Conservation (phyloP, 2,113 vertebrate genomes). For the Hippocampus abdominalis region DNA sequence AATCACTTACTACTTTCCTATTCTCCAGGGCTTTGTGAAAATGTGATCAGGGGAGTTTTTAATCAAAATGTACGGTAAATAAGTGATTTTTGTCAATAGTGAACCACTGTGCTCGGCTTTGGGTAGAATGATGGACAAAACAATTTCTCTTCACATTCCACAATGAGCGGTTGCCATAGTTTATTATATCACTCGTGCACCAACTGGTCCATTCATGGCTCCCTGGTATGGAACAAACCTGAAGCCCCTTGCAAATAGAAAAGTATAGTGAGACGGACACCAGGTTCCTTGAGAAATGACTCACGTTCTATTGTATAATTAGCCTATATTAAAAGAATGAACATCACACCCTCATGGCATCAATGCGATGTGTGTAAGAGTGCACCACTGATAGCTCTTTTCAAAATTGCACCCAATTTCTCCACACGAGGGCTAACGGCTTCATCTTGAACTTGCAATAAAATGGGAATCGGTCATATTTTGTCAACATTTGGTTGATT, state of each 20-base stretch:
- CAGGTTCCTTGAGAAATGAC: conserved; percentile 51
- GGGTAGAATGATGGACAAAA: too few relatives aligned
- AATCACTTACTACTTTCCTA: too few relatives aligned
- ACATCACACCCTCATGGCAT: conserved; percentile 65
- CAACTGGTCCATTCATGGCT: too few relatives aligned
- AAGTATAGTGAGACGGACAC: conserved; percentile 35
- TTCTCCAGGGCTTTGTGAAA: too few relatives aligned
- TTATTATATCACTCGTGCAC: too few relatives aligned
- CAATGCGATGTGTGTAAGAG: conserved; percentile 35
- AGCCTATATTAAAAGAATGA: conserved; percentile 63
- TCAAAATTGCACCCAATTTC: conserved; percentile 28
- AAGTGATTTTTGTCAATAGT: too few relatives aligned
- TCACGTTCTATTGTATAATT: conserved; percentile 65
- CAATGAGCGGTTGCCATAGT: too few relatives aligned
- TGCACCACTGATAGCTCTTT: conserved; percentile 30
- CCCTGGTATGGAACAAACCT: not conserved
- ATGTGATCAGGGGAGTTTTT: too few relatives aligned
- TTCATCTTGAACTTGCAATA: not conserved
- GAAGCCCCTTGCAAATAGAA: conserved; percentile 17
- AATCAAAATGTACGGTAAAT: too few relatives aligned
- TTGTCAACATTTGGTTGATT: conserved; percentile 1
- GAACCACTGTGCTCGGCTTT: too few relatives aligned
- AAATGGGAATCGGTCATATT: not conserved
- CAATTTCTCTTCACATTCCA: too few relatives aligned
- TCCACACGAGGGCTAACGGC: not conserved